A percentile compares a stretch with the other conserved stretches of the same genome.
Evolutionary conservation across 2,113 vertebrate genomes (phyloP).

Genomic region (Furnarius figulus): DNA sequence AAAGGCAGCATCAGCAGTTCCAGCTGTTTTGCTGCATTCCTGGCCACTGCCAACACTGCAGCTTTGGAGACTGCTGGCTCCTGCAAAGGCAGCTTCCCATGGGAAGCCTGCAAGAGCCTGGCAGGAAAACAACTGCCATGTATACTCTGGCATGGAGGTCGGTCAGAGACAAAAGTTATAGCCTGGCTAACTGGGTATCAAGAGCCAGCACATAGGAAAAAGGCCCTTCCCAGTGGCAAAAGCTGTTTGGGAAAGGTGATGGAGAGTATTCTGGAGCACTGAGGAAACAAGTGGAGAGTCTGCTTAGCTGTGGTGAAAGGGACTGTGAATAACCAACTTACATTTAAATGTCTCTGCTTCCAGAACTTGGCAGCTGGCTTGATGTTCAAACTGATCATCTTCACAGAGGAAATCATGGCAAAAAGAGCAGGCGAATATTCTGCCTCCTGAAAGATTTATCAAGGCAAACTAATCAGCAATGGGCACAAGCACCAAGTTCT

Average conservation of each 20-base stretch:
- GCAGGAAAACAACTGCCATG: neutral
- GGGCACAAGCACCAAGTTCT: neutral
- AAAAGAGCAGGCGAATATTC: constrained; percentile 96
- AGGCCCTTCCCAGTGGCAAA: neutral
- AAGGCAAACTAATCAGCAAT: constrained; percentile 8
- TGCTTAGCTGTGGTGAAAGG: neutral
- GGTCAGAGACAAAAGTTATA: neutral
- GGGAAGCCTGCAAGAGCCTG: neutral
- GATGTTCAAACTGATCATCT: constrained; percentile 99
- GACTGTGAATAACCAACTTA: constrained; percentile 72
- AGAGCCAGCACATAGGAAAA: neutral
- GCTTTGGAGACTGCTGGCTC: neutral
- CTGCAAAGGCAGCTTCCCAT: neutral
- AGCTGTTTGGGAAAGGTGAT: neutral
- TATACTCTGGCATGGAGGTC: neutral
- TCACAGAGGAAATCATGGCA: constrained; percentile 97
- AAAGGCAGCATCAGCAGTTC: neutral
- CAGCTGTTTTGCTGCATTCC: neutral
- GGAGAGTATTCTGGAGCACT: neutral
- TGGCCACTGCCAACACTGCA: neutral
- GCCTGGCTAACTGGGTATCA: neutral
- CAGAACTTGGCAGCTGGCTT: constrained; percentile 97
- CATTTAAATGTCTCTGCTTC: constrained; percentile 98
- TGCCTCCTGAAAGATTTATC: constrained; percentile 81
- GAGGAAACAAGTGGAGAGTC: neutral